Percentiles rank a stretch among this genome's conserved stretches.
Conservation (phyloP, 2,888 invertebrate genomes). For the Ceratothoa steindachneri region DNA sequence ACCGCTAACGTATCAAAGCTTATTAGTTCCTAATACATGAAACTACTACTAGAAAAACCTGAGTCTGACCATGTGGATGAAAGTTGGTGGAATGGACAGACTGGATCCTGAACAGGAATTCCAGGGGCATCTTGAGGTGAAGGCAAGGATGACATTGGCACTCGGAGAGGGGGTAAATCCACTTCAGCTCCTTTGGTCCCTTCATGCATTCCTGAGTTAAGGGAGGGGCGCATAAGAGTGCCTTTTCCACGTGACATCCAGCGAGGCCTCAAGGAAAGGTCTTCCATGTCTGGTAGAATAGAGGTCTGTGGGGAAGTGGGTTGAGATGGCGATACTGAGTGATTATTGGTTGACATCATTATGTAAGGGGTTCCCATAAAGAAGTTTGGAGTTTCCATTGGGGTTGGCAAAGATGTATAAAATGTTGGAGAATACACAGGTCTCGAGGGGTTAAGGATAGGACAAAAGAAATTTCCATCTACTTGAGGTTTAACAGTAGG, state of each 20-base stretch:
- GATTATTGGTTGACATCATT: slow-evolving; percentile 7
- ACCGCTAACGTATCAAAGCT: too few species aligned
- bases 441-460: neutral
- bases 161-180: slow-evolving; percentile 23
- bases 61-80: slow-evolving; percentile 49
- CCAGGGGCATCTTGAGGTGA: slow-evolving; percentile 46
- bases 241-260: neutral
- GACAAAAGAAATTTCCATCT: neutral
- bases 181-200: slow-evolving; percentile 2
- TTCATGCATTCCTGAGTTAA: neutral
- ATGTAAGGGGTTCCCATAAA: slow-evolving; percentile 37
- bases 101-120: slow-evolving; percentile 51
- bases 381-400: slow-evolving; percentile 55
- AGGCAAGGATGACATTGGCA: slow-evolving; percentile 32
- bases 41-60: too few species aligned
- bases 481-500: neutral
- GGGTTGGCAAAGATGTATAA: neutral
- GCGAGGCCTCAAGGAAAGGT: slow-evolving; percentile 22
- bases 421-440: neutral
- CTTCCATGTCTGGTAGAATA: slow-evolving; percentile 27
- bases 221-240: neutral
- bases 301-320: slow-evolving; percentile 15
- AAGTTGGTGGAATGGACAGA: slow-evolving; percentile 55
- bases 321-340: slow-evolving; percentile 3
- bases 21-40: too few species aligned